phyloP scores from a whole-genome alignment of 2,797 vertebrate genomes.

The Pseudochirops cupreus region DNA sequence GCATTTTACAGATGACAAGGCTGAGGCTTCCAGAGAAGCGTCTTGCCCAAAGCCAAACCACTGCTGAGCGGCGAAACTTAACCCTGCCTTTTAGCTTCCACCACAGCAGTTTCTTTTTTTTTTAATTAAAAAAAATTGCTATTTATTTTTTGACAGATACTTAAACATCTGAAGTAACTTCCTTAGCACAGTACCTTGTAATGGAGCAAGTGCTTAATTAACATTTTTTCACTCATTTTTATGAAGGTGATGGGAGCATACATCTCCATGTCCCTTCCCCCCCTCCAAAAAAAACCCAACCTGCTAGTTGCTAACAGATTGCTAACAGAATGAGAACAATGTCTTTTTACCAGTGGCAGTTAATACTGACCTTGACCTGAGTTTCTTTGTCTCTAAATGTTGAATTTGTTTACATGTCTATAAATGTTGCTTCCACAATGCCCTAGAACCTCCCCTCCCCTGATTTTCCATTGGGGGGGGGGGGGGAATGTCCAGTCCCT shows the following conservation, averaged over 20 bases:
- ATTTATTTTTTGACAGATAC: background rate
- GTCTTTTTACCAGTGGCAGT: background rate
- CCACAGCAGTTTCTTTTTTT: no score
- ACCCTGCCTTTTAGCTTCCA: background rate
- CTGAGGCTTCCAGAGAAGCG: background rate
- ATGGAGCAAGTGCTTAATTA: background rate
- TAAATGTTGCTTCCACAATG: background rate
- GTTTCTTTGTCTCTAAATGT: background rate
- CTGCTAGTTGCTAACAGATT: background rate
- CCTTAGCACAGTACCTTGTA: background rate
- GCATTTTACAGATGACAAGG: background rate
- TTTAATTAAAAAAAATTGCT: background rate
- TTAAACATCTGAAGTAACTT: background rate
- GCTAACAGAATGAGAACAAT: background rate
- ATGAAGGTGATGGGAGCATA: background rate
- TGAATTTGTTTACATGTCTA: background rate
- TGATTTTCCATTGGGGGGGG: background rate
- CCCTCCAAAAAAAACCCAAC: background rate
- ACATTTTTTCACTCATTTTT: background rate
- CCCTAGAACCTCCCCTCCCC: accelerated
- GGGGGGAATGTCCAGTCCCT: background rate
- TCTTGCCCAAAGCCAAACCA: background rate
- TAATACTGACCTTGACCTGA: background rate
- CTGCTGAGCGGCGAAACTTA: no score
- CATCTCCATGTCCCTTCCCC: background rate